Evolutionary conservation across 2,797 vertebrate species (phyloP).

Genomic region (Platyrinchus mystaceus): DNA sequence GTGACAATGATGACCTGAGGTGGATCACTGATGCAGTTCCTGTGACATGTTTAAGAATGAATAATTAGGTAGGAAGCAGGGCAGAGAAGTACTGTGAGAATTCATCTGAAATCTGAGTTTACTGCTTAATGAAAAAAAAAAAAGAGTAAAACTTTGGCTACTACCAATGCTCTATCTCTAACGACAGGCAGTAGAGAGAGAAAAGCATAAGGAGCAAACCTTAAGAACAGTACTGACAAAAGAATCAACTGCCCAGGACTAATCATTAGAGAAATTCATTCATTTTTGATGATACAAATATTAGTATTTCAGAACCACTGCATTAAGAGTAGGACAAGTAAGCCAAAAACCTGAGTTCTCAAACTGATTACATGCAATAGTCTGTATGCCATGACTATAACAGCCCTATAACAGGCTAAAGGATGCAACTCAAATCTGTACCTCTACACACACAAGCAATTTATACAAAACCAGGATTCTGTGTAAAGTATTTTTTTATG

Average conservation of each 20-base stretch:
- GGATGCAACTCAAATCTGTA: not conserved
- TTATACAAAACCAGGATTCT: not conserved
- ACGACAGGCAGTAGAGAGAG: not conserved
- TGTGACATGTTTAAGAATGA: not conserved
- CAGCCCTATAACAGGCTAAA: not conserved
- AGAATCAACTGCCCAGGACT: not conserved
- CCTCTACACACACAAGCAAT: not conserved
- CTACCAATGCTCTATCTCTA: not conserved
- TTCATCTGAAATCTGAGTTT: not conserved
- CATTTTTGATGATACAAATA: not conserved
- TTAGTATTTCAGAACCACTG: not conserved
- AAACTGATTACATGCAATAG: not conserved
- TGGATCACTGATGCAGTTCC: not conserved
- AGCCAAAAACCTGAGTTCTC: not conserved
- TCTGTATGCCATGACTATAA: not conserved
- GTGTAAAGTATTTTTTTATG: not conserved
- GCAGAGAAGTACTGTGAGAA: not conserved
- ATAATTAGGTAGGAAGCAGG: not conserved
- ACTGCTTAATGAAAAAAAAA: not conserved
- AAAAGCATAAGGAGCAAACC: not conserved
- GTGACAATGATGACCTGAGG: not conserved
- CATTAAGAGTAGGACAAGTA: not conserved
- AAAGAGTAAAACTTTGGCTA: not conserved
- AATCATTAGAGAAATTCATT: not conserved
- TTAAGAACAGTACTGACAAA: not conserved